A percentile compares a stretch with the other conserved stretches of the same genome.
Evolutionary conservation across 1,140 invertebrate species (phyloP).

Genomic region (Cephus cinctus): DNA sequence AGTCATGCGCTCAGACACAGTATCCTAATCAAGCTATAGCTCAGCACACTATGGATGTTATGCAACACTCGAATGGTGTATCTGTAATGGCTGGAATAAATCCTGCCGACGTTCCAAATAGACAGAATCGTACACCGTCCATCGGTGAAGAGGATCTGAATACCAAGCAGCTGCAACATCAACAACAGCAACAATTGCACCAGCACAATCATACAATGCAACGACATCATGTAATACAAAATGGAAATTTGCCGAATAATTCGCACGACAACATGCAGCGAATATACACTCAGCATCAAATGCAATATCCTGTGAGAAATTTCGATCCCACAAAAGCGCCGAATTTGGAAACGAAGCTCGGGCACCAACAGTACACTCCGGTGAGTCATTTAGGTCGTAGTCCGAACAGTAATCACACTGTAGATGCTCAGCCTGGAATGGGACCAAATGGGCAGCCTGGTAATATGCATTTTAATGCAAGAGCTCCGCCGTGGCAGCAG

Average conservation of each 20-base stretch:
- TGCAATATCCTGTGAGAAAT: conserved; percentile 45
- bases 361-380: conserved; percentile 26
- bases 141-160: conserved; percentile 42
- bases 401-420: conserved; percentile 32
- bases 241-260: conserved; percentile 39
- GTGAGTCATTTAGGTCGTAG: conserved; percentile 37
- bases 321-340: conserved; percentile 34
- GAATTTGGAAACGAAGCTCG: conserved; percentile 1
- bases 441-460: conserved; percentile 34
- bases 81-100: conserved; percentile 39
- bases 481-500: conserved; percentile 66
- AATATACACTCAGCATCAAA: conserved; percentile 61
- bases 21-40: conserved; percentile 44
- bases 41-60: conserved; percentile 37
- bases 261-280: conserved; percentile 57
- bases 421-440: conserved; percentile 30
- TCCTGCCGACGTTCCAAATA: conserved; percentile 31
- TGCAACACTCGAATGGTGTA: conserved; percentile 36
- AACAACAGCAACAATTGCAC: conserved; percentile 41
- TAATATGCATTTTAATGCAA: conserved; percentile 48
- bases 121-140: conserved; percentile 27
- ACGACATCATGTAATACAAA: conserved; percentile 44
- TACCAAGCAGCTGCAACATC: conserved; percentile 29
- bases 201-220: conserved; percentile 49
- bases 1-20: conserved; percentile 40